Conservation (phyloP, 2,888 invertebrate genomes). For the Lasioglossum zephyrum region DNA sequence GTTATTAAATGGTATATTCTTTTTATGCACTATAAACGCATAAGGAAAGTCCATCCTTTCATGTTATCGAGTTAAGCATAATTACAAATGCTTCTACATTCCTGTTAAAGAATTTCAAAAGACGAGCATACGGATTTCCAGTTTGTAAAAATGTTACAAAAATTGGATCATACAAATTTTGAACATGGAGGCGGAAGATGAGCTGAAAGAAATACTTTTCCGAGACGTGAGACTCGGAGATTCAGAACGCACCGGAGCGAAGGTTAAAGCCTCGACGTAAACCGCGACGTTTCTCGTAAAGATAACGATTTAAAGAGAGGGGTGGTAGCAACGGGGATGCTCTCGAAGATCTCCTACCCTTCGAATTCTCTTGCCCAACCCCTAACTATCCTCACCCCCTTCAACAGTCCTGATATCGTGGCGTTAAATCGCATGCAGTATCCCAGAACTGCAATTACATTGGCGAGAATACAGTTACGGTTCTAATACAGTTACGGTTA, state of each 20-base stretch:
- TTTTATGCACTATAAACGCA: background rate
- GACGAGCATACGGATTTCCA: background rate
- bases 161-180: background rate
- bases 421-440: slow-evolving; percentile 49
- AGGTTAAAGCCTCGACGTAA: slow-evolving; percentile 22
- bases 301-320: slow-evolving; percentile 53
- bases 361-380: slow-evolving; percentile 12
- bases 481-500: too few relatives aligned
- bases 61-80: background rate
- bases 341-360: slow-evolving; percentile 44
- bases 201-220: background rate
- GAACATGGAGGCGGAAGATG: background rate
- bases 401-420: slow-evolving; percentile 38
- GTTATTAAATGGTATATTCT: background rate
- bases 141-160: background rate
- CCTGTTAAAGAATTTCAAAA: background rate
- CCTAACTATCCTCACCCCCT: slow-evolving; percentile 8
- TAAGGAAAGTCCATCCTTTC: background rate
- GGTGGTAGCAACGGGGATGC: slow-evolving; percentile 1
- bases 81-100: background rate
- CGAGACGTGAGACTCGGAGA: background rate
- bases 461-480: slow-evolving; percentile 15
- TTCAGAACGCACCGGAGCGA: slow-evolving; percentile 1
- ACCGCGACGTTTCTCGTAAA: slow-evolving; percentile 62
- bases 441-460: slow-evolving; percentile 20